Conservation (phyloP, 2,797 vertebrate species). For the Cossypha dichroa region DNA sequence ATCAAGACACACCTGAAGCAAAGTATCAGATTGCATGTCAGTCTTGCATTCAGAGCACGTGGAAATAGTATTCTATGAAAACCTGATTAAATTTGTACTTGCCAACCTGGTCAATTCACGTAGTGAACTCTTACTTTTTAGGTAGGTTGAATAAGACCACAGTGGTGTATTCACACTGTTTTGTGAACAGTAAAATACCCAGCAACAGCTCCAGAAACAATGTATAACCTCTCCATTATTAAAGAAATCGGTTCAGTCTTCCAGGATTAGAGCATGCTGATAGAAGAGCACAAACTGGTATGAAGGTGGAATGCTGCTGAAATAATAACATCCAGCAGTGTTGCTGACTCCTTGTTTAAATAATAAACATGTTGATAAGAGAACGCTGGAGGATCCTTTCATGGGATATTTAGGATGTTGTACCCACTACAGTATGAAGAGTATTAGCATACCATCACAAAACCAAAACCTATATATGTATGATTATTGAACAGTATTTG, state of each 20-base stretch:
- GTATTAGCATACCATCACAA: not conserved
- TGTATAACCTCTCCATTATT: not conserved
- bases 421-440: not conserved
- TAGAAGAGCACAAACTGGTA: not conserved
- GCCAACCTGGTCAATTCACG: not conserved
- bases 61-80: not conserved
- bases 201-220: not conserved
- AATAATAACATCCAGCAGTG: not conserved
- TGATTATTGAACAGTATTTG: not conserved
- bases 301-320: not conserved
- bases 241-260: not conserved
- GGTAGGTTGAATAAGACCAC: not conserved
- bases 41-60: not conserved
- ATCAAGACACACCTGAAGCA: not conserved
- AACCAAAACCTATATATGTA: not conserved
- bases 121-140: not conserved
- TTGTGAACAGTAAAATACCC: not conserved
- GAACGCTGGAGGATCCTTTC: not conserved
- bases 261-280: not conserved
- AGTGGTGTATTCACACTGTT: not conserved
- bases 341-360: not conserved
- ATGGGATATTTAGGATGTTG: not conserved
- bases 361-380: not conserved
- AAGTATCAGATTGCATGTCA: not conserved
- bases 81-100: not conserved